Conservation (phyloP, 2,113 vertebrate genomes). For the Thalassarche chlororhynchos region DNA sequence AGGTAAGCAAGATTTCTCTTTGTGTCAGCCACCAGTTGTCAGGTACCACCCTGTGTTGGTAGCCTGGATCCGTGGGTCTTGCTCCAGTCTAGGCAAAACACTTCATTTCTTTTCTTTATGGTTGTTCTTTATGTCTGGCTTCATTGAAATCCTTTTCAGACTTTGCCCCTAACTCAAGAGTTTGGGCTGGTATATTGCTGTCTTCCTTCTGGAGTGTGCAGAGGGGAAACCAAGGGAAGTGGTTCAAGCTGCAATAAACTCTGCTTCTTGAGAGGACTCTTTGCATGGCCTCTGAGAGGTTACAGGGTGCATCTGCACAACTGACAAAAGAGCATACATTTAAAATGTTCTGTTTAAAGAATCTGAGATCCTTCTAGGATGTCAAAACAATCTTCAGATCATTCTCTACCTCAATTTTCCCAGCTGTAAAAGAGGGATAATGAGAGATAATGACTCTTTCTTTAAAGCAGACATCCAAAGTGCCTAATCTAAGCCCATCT, state of each 20-base stretch:
- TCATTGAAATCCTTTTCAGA: neutral
- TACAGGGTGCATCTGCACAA: neutral
- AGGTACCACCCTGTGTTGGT: neutral
- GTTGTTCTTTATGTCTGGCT: neutral
- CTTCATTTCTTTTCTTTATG: neutral
- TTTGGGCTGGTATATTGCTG: neutral
- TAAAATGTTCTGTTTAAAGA: neutral
- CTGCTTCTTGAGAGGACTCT: neutral
- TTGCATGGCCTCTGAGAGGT: neutral
- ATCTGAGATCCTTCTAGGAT: neutral
- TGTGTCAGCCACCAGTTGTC: neutral
- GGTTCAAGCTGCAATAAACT: neutral
- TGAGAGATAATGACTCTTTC: neutral
- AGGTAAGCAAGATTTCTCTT: neutral
- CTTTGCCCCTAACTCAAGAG: neutral
- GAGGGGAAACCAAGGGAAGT: neutral
- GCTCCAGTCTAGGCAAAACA: neutral
- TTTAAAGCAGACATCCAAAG: neutral
- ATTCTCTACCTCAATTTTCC: neutral
- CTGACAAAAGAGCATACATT: neutral
- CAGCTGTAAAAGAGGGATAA: neutral
- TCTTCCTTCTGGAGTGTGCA: neutral
- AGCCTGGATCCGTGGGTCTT: neutral
- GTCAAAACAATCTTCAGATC: neutral
- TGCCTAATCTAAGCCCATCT: neutral